These are phyloP conservation scores for Aphrophora alni DNA, from an alignment of 2,888 invertebrate species.

Conservation along the genomic window DNA sequence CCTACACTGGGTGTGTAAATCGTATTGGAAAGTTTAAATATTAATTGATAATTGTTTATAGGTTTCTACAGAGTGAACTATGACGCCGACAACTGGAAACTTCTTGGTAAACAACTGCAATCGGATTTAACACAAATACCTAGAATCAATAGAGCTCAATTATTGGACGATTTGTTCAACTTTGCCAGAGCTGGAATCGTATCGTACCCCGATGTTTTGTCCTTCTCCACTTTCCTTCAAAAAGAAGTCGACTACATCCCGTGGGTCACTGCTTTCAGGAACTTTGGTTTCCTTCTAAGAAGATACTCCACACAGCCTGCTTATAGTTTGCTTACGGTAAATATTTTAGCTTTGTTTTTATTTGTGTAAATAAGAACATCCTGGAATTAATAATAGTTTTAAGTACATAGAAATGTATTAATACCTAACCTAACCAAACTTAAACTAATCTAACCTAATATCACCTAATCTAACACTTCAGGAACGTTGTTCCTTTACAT, in stretches of 20 bases:
- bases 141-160: conserved; percentile 9
- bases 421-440: too few species aligned
- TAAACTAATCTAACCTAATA: too few species aligned
- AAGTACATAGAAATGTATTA: too few species aligned
- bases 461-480: too few species aligned
- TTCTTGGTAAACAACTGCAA: background rate
- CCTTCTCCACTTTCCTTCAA: background rate
- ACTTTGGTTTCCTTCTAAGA: conserved; percentile 10
- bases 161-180: conserved; percentile 20
- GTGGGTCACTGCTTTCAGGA: conserved; percentile 21
- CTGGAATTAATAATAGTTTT: too few species aligned
- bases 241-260: conserved; percentile 22
- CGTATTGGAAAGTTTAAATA: too few species aligned
- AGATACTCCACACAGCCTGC: background rate
- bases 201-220: background rate
- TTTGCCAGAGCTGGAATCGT: background rate
- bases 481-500: too few species aligned
- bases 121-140: conserved; percentile 7
- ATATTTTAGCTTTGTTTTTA: background rate
- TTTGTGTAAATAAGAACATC: too few species aligned
- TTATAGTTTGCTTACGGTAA: conserved; percentile 20
- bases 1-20: too few species aligned
- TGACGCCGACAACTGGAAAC: background rate
- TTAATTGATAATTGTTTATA: too few species aligned
- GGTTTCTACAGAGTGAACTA: conserved; percentile 30